These are phyloP conservation scores for Digitonthophagus gazella DNA, from an alignment of 2,888 invertebrate genomes.

Conservation along the genomic window DNA sequence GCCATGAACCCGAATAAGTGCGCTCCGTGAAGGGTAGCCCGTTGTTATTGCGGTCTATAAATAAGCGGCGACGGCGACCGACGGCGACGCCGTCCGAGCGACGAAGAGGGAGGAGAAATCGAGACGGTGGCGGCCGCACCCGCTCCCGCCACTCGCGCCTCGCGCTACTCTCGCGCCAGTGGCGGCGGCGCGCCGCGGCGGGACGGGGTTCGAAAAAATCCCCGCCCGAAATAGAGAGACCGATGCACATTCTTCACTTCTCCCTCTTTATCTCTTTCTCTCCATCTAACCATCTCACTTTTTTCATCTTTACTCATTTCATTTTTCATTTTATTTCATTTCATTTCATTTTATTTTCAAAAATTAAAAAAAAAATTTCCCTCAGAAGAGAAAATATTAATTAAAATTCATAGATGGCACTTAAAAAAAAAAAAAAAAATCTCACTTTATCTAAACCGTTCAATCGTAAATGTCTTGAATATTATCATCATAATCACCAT, in stretches of 20 bases:
- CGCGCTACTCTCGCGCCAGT: too few relatives aligned
- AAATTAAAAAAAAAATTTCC: too few relatives aligned
- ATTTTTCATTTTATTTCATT: too few relatives aligned
- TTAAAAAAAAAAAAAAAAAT: too few relatives aligned
- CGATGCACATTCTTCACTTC: not conserved
- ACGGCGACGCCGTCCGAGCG: constrained; percentile 6
- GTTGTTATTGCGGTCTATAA: constrained; percentile 16
- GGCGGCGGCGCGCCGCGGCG: not conserved
- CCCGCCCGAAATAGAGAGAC: not conserved
- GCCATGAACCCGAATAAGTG: constrained; percentile 17
- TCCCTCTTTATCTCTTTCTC: not conserved
- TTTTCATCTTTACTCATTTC: too few relatives aligned
- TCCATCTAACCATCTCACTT: too few relatives aligned
- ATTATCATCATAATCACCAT: too few relatives aligned
- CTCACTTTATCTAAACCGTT: not conserved
- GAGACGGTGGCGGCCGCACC: not conserved
- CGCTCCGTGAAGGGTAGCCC: constrained; percentile 13
- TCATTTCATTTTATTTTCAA: too few relatives aligned
- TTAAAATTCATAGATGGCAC: too few relatives aligned
- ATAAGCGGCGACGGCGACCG: constrained; percentile 13
- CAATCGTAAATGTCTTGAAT: not conserved
- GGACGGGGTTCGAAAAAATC: not conserved
- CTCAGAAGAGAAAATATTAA: too few relatives aligned
- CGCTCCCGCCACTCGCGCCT: too few relatives aligned
- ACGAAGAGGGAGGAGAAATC: not conserved